Evolutionary conservation across 2,888 invertebrate species (phyloP).

Genomic region (Isotomurus palustris): DNA sequence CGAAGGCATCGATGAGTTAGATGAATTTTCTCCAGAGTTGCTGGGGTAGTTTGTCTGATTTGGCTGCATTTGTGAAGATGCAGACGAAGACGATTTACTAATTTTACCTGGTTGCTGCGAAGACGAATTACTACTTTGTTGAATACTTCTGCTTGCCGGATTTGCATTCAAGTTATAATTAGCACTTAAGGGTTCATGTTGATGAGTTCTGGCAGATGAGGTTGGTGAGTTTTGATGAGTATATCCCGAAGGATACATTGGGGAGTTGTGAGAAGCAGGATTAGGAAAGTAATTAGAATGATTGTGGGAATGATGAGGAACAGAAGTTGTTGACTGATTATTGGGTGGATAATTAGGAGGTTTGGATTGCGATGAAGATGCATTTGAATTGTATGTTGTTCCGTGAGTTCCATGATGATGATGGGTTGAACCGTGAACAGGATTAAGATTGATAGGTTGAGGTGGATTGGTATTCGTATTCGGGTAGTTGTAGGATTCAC

Average conservation of each 20-base stretch:
- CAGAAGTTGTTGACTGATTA: not conserved
- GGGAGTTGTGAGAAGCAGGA: no score
- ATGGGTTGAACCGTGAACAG: not conserved
- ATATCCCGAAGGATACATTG: no score
- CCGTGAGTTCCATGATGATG: not conserved
- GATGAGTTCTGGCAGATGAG: not conserved
- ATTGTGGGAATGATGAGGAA: conserved; percentile 6
- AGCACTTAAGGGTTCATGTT: not conserved
- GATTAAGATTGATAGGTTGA: not conserved
- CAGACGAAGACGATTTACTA: not conserved
- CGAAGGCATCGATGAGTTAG: not conserved
- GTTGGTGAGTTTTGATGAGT: no score
- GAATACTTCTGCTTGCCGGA: conserved; percentile 1
- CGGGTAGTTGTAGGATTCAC: not conserved
- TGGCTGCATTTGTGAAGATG: conserved; percentile 6
- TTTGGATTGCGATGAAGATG: not conserved
- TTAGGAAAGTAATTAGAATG: not conserved
- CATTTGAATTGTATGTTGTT: not conserved
- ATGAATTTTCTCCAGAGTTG: not conserved
- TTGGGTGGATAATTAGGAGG: not conserved
- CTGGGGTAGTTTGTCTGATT: not conserved
- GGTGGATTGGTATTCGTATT: not conserved
- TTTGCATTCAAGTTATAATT: not conserved
- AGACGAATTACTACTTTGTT: not conserved
- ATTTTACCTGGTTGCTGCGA: conserved; percentile 6